Percentiles rank a stretch among this genome's conserved stretches.
phyloP scores from a whole-genome alignment of 2,113 vertebrate genomes.

The Ciconia stormi region DNA sequence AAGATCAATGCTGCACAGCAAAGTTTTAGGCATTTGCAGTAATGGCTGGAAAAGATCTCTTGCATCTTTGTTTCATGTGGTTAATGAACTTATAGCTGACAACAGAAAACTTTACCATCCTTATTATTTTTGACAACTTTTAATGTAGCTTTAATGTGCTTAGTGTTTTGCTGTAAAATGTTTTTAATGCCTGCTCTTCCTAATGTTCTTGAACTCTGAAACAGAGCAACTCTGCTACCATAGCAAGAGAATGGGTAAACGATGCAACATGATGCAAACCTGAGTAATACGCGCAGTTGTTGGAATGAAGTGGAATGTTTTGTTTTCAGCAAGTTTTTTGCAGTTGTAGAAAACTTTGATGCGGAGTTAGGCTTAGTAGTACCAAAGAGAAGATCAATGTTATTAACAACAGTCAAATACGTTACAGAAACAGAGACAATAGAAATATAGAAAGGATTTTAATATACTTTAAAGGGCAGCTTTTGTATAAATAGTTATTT shows the following conservation, averaged over 20 bases:
- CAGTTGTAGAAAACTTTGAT: not conserved
- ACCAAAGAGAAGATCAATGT: not conserved
- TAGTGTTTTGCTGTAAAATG: not conserved
- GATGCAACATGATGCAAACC: not conserved
- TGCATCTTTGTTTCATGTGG: not conserved
- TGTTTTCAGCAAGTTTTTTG: not conserved
- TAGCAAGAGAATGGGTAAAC: not conserved
- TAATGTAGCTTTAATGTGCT: not conserved
- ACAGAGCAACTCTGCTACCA: not conserved
- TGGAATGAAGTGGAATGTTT: not conserved
- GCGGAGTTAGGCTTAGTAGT: not conserved
- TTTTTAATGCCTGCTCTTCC: not conserved
- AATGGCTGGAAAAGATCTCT: not conserved
- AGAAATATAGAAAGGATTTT: not conserved
- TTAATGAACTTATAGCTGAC: not conserved
- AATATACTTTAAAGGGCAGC: not conserved
- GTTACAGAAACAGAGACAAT: not conserved
- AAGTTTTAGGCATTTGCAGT: not conserved
- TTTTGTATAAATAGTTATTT: not conserved
- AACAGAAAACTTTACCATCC: not conserved
- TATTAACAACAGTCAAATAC: not conserved
- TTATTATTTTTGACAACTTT: not conserved
- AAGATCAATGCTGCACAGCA: not conserved
- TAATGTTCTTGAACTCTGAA: not conserved
- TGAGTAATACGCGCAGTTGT: not conserved